Evolutionary conservation across 2,113 vertebrate genomes (phyloP), one percentile per base, ranked within the genome.

Genomic region (Thinocorus orbignyianus): DNA sequence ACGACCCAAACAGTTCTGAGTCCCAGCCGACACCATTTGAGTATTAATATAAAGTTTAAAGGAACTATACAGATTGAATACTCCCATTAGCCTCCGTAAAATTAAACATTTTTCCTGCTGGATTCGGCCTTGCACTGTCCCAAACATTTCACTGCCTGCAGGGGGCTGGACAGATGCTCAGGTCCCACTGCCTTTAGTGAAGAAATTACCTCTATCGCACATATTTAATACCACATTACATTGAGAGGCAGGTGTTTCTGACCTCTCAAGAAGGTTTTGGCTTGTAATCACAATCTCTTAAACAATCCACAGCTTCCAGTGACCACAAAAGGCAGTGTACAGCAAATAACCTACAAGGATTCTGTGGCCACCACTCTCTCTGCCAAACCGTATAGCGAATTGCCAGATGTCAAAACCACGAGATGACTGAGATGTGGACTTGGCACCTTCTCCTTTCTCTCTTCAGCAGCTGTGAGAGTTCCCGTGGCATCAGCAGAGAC

Each of bases 351-450:
- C 98, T 98, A 99, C 99, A 99, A 98, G 83, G 99, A 99, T 97
- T 99, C 99, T 0, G 99, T 99, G 90, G 99, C 99, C 66, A 99
- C 99, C 81, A 99, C 99, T 94, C 99, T 98, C 97, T 99, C 99
- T 11, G 99, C 98, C 86, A 99, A 97, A 13, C 99, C 99, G 13
- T 99, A 99, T 2, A 99, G 98, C 0, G 98, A 98, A 69, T 97
- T 98, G 41, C 98, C 98, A 90, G 98, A 98, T 3, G 98, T 99
- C 95, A 99, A 97, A 96, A 99, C 97, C 86, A 99, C 99, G 2
- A 99, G 95, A 60, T 99, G 99, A 95, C 99, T 99, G 80, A 99
- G 99, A 92, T 99, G 99, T 48, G 99, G 99, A 91, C 99, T 99
- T 41, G 99, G 99, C 25, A 99, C 98, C 95, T 99, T 99, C 97